Percentiles rank a stretch among this genome's conserved stretches.
Evolutionary conservation across 2,888 invertebrate species (phyloP).

Genomic region (Melipona beecheii): DNA sequence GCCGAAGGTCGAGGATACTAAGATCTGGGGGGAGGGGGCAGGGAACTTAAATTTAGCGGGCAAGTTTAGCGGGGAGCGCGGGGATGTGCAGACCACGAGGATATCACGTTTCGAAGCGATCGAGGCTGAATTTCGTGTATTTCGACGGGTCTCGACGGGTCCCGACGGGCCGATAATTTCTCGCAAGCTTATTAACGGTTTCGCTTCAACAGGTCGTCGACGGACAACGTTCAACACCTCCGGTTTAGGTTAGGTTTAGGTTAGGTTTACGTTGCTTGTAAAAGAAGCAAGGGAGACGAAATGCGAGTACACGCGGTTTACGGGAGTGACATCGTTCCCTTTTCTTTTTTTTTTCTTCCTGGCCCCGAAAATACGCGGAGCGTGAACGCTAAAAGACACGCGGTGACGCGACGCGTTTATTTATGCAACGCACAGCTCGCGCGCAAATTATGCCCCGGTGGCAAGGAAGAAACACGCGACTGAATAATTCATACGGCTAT

Average conservation of each 20-base stretch:
- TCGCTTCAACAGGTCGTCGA: conserved; percentile 31
- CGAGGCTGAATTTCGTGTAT: neutral
- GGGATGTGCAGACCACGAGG: conserved; percentile 2
- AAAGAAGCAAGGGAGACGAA: neutral
- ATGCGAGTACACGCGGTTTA: neutral
- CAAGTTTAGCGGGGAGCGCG: neutral
- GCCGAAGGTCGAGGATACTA: neutral
- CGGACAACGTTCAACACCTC: conserved; percentile 3
- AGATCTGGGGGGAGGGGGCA: neutral
- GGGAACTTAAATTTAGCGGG: conserved; percentile 36
- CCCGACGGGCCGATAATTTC: conserved; percentile 16
- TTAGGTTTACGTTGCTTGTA: neutral
- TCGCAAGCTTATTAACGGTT: conserved; percentile 25
- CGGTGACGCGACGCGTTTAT: conserved; percentile 32
- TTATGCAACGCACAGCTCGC: conserved; percentile 17
- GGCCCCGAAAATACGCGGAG: neutral
- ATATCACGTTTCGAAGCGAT: neutral
- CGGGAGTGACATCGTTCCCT: conserved; percentile 2
- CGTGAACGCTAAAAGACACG: neutral
- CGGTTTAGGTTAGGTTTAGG: neutral
- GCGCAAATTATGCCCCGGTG: conserved; percentile 18
- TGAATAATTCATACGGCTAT: conserved; percentile 47
- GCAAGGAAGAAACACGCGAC: conserved; percentile 3
- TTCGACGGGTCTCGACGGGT: neutral
- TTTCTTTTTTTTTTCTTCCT: neutral